Evolutionary conservation across 2,797 vertebrate genomes (phyloP).

Genomic region (Sarcophilus harrisii): DNA sequence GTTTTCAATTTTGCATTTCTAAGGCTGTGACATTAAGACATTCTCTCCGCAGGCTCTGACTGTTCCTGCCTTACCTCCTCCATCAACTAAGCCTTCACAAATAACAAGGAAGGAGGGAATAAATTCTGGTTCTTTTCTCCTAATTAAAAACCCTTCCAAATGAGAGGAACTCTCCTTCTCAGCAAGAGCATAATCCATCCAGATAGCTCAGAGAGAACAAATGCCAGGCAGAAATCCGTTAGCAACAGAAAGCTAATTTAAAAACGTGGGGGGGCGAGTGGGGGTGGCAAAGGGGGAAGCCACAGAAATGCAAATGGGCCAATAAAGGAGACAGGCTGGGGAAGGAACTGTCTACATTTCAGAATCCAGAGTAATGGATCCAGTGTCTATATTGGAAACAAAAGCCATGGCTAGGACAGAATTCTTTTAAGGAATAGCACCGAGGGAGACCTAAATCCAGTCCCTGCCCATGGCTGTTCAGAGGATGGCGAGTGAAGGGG

Average conservation of each 20-base stretch:
- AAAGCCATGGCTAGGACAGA: background rate
- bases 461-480: background rate
- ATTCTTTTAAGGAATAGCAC: background rate
- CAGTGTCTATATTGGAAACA: background rate
- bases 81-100: conserved; percentile 66
- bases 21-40: conserved; percentile 52
- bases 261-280: conserved; percentile 16
- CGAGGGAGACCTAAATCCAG: background rate
- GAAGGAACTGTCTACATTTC: conserved; percentile 6
- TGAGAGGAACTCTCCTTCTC: conserved; percentile 33
- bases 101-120: conserved; percentile 47
- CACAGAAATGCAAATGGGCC: conserved; percentile 25
- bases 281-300: background rate
- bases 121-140: conserved; percentile 58
- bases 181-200: conserved; percentile 68
- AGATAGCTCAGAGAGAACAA: conserved; percentile 62
- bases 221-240: conserved; percentile 63
- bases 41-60: conserved; percentile 58
- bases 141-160: conserved; percentile 70
- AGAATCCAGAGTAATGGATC: background rate
- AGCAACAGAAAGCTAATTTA: conserved; percentile 53
- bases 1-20: conserved; percentile 11
- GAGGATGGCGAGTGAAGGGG: background rate
- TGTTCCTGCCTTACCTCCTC: conserved; percentile 64
- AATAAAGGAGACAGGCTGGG: background rate